Base-by-base conservation (phyloP, 2,113 vertebrate genomes). In the Sinocyclocheilus rhinocerous region DNA sequence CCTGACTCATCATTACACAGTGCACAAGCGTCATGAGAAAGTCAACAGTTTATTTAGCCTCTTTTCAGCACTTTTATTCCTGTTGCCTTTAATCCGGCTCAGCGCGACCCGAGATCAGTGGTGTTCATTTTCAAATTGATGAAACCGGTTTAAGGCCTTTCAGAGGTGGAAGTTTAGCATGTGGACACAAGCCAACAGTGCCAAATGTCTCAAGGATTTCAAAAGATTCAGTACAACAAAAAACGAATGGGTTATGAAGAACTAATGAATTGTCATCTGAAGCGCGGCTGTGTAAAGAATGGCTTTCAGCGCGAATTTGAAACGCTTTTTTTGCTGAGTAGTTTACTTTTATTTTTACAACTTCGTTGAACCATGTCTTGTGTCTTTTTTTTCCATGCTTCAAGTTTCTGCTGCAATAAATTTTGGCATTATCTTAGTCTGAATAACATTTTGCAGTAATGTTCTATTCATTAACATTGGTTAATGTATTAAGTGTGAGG, bases 11-110 rank as follows among this genome's bases (percentile, higher is more conserved):
- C 88, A 93, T 92, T 85, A 88, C 63, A 89, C 90, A 89, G 87
- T 91, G 78, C 91, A 91, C 63, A 93, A 90, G 88, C 92, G 90
- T 89, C 92, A 90, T 93, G 94, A 93, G 93, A 94, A 93, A 92
- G 88, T 91, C 92, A 92, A 92, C 91, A 93, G 89, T 91, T 86
- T 91, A 85, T 89, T 89, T 91, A 91, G 89, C 87, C 91, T 36
- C 84, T 92, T 93, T 92, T 94, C 88, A 90, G 92, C 92, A 92
- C 85, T 89, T 90, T 92, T 70, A 91, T 91, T 91, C 90, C 91
- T 92, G 90, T 92, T 29, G 48, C 79, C 59, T 77, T 82, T 67
- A 77, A 81, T 94, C 91, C 91, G 89, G 89, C 87, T 85, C 72
- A 61, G 75, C 81, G 73, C 8, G 20, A 65, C 18, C 16, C 79